Base-by-base conservation (phyloP, 2,113 vertebrate species). In the Lasiurus borealis region DNA sequence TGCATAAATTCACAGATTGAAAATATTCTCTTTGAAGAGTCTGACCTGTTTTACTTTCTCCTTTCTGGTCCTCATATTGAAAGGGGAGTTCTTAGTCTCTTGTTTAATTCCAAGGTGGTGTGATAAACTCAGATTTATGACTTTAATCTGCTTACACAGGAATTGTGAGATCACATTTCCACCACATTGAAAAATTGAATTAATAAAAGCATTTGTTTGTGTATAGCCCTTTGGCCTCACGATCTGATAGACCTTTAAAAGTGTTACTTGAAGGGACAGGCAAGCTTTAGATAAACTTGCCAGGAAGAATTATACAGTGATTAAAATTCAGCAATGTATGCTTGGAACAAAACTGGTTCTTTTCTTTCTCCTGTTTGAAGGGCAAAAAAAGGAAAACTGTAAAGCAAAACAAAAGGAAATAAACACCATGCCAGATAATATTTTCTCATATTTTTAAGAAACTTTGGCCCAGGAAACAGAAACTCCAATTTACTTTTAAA, bases 91-190 rank as follows among this genome's bases (percentile, higher is more conserved):
- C 34, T 94, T 82, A 16, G 19, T 93, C 87, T 82, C 91, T 91
- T 92, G 76, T 48, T 87, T 91, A 88, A 91, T 89, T 85, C 64
- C 64, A 95, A 96, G 50, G 80, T 94, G n/a, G n/a, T 84, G 19
- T 95, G 83, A 94, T 95, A 96, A 93, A 96, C 48, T 85, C 89
- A 93, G 80, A 97, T 96, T 91, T 97, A 96, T 96, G 69, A 88
- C 80, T 97, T 97, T 95, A 97, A 96, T 96, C 91, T 86, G n/a
- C 57, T 89, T 91, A 57, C 29, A 87, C 80, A 81, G 62, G 92
- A 96, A 95, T 85, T 87, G 85, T 71, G 91, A 96, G 64, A 71
- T 85, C 50, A 57, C 52, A 88, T 96, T 95, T 96, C 27, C 90
- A 54, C 62, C 69, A 86, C 64, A 77, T n/a, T 96, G 95, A 97